phyloP scores from a whole-genome alignment of 92 coral and sea anemone species.

The Ricordea florida region DNA sequence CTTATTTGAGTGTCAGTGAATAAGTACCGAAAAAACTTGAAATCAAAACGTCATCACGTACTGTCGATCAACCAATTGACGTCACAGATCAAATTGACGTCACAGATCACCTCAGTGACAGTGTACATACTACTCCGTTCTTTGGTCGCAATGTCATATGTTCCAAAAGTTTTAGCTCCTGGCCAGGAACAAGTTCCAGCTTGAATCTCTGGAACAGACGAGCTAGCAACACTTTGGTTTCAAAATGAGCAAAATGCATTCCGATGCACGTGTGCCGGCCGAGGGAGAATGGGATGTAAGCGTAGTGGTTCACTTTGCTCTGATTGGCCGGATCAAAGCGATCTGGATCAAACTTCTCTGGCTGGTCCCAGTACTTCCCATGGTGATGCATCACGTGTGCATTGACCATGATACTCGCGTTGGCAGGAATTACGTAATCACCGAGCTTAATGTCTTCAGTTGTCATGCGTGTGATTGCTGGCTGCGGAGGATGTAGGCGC shows the following conservation, averaged over 20 bases:
- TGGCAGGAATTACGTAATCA: conserved; percentile 72
- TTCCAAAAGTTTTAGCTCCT: conserved; percentile 66
- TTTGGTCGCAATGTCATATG: conserved; percentile 75
- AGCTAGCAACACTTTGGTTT: conserved; percentile 70
- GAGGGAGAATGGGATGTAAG: conserved; percentile 79
- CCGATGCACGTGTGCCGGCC: conserved; percentile 87
- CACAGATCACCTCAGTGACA: conserved; percentile 24
- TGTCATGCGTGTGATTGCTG: conserved; percentile 79
- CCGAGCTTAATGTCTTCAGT: conserved; percentile 74
- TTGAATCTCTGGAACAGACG: conserved; percentile 72
- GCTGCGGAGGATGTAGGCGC: conserved; percentile 94
- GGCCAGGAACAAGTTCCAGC: conserved; percentile 67
- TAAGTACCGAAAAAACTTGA: too few species aligned
- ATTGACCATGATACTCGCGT: conserved; percentile 80
- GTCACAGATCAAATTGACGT: neutral
- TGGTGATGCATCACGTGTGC: conserved; percentile 79
- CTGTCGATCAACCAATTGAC: neutral
- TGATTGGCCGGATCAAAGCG: conserved; percentile 76
- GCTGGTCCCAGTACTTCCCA: conserved; percentile 91
- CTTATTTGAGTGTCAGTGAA: too few species aligned
- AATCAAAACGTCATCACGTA: too few species aligned
- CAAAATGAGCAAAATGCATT: conserved; percentile 62
- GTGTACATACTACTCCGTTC: conserved; percentile 69
- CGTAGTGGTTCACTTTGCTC: conserved; percentile 69
- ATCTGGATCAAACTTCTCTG: conserved; percentile 86